These are phyloP conservation scores for Anthopleura sola DNA, from an alignment of 64 coral and sea anemone species.

Conservation along the genomic window DNA sequence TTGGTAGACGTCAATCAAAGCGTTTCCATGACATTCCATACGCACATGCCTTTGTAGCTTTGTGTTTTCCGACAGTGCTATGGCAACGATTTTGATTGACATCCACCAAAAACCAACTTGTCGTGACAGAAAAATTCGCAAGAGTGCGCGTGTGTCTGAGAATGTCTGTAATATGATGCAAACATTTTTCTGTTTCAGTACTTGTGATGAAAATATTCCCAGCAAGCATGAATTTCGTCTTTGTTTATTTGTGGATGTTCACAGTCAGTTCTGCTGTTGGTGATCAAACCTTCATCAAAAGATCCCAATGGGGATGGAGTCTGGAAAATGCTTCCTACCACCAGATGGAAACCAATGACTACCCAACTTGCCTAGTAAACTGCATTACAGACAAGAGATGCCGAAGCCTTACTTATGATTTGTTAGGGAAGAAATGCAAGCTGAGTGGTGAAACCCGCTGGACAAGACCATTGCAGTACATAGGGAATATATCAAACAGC, in stretches of 20 bases:
- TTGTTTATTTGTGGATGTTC: background rate
- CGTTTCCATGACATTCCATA: too few relatives aligned
- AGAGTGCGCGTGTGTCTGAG: too few relatives aligned
- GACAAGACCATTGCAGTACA: background rate
- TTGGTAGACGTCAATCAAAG: too few relatives aligned
- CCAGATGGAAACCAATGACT: background rate
- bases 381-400: background rate
- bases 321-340: background rate
- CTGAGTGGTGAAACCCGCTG: slow-evolving; percentile 3
- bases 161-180: too few relatives aligned
- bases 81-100: too few relatives aligned
- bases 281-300: background rate
- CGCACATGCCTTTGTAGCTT: too few relatives aligned
- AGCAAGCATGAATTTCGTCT: background rate
- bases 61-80: too few relatives aligned
- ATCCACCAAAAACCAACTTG: too few relatives aligned
- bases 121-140: too few relatives aligned
- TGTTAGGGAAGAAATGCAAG: background rate
- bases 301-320: background rate
- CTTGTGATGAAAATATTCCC: background rate
- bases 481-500: background rate
- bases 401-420: slow-evolving; percentile 5
- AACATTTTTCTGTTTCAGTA: too few relatives aligned
- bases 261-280: background rate
- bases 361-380: background rate